Evolutionary conservation across 2,888 invertebrate species (phyloP), one percentile per base, ranked within the genome.

Genomic region (Eustalomyia histrio): DNA sequence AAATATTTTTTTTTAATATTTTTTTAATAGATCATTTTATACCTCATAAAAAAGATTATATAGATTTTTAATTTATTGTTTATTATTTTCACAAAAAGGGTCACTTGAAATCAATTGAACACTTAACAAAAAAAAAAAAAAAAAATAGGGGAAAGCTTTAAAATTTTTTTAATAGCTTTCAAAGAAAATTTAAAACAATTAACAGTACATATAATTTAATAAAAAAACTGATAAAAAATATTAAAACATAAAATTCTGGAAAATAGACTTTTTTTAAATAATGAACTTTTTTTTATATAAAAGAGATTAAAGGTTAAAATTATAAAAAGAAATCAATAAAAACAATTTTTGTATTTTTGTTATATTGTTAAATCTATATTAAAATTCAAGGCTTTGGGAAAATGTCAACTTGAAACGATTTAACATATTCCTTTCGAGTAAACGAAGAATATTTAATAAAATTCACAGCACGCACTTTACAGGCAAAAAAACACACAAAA

Each of bases 391-490:
- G 81, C 81, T 81, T 81, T 81, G 74, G 78, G 78, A 81, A 81
- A 81, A 81, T 75, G 78, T 81, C 81, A 81, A 71, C 57, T 67
- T 35, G 58, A 65, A 52, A 50, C 29, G 17, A 50, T 64, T 67
- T 33, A n/a, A 24, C 39, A 63, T 69, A 55, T 64, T 64, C 47
- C 69, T 21, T 39, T 18, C 16, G 29, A 39, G 21, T n/a, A 47
- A 14, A 47, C 43, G n/a, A 47, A 14, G 6, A 47, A 74, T 84
- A 83, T 84, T 83, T 84, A 85, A 85, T 85, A 84, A 84, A 84
- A 85, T 85, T 85, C 85, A 85, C 85, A 85, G 85, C 85, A 85
- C 85, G 85, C 85, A 85, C 83, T 76, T 29, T 64, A 10, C 43
- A 67, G 18, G 17, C 60, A n/a, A 60, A 61, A 21, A 18, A 16